Evolutionary conservation across 1,140 invertebrate genomes (phyloP).

Genomic region (Thalassaphorura encarpata): DNA sequence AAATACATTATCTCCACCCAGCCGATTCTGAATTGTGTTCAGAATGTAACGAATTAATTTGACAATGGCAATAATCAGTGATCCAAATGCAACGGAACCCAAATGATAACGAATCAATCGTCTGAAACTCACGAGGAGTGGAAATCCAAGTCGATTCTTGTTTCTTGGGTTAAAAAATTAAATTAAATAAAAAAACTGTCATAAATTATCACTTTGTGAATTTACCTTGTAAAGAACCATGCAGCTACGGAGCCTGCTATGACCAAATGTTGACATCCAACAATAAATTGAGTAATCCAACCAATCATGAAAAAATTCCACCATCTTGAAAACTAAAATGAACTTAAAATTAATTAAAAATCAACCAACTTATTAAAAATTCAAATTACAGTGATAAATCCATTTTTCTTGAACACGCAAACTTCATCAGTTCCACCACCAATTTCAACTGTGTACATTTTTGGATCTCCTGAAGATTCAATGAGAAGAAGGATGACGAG

Average conservation of each 20-base stretch:
- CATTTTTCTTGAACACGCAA: slow-evolving; percentile 30
- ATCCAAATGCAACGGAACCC: slow-evolving; percentile 64
- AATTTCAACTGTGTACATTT: slow-evolving; percentile 41
- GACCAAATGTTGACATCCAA: slow-evolving; percentile 65
- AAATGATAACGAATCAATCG: slow-evolving; percentile 58
- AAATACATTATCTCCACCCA: slow-evolving; percentile 26
- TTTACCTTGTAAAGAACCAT: slow-evolving; percentile 68
- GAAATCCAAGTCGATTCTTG: slow-evolving; percentile 31
- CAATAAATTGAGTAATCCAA: slow-evolving; percentile 61
- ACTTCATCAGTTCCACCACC: slow-evolving; percentile 43
- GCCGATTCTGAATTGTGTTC: slow-evolving; percentile 37
- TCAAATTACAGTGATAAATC: slow-evolving; percentile 24
- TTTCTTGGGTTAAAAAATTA: slow-evolving; percentile 6
- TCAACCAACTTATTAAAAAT: neutral
- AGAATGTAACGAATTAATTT: slow-evolving; percentile 53
- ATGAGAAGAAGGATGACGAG: slow-evolving; percentile 50
- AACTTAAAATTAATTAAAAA: slow-evolving; percentile 3
- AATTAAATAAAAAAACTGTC: slow-evolving; percentile 5
- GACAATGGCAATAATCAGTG: slow-evolving; percentile 59
- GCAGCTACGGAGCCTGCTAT: slow-evolving; percentile 60
- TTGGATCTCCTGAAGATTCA: slow-evolving; percentile 49
- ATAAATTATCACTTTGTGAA: neutral
- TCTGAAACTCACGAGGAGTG: slow-evolving; percentile 47
- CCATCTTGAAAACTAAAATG: slow-evolving; percentile 48
- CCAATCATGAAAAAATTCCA: slow-evolving; percentile 58